A percentile compares a stretch with the other conserved stretches of the same genome.
phyloP scores from a whole-genome alignment of 2,113 vertebrate genomes.

The Scomber japonicus region DNA sequence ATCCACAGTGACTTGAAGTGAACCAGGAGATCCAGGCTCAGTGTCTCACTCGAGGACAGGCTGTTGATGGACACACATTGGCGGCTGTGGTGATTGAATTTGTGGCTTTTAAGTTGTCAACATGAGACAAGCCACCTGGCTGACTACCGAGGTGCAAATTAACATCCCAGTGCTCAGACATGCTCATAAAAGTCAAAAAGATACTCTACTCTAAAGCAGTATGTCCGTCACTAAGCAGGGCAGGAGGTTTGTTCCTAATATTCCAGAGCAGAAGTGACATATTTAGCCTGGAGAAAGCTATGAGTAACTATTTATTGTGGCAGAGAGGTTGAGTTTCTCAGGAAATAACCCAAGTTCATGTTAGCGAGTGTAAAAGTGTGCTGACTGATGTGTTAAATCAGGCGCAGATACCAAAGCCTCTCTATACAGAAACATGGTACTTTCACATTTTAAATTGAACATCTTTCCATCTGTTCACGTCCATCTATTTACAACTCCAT shows the following conservation, averaged over 20 bases:
- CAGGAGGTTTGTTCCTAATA: slow-evolving; percentile 10
- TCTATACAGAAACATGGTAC: background rate
- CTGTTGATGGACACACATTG: slow-evolving; percentile 50
- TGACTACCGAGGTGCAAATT: slow-evolving; percentile 43
- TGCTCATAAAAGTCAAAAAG: slow-evolving; percentile 39
- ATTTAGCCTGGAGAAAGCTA: slow-evolving; percentile 1
- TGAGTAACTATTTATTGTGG: background rate
- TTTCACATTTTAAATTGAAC: slow-evolving; percentile 12
- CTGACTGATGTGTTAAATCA: slow-evolving; percentile 39
- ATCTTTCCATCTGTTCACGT: slow-evolving; percentile 19
- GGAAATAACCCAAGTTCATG: slow-evolving; percentile 13
- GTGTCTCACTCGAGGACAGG: slow-evolving; percentile 31
- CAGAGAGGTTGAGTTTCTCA: background rate
- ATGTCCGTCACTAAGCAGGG: slow-evolving; percentile 29
- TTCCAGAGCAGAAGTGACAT: slow-evolving; percentile 17
- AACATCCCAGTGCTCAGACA: slow-evolving; percentile 37
- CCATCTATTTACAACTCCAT: slow-evolving; percentile 25
- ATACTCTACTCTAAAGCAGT: slow-evolving; percentile 22
- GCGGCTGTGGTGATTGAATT: slow-evolving; percentile 42
- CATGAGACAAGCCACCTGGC: slow-evolving; percentile 38
- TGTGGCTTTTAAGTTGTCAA: slow-evolving; percentile 55
- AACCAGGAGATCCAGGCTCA: slow-evolving; percentile 22
- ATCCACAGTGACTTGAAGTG: background rate
- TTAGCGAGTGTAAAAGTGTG: background rate
- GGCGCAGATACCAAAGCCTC: slow-evolving; percentile 6